phyloP scores from a whole-genome alignment of 2,797 vertebrate genomes.

The Euphonia xanthogaster region DNA sequence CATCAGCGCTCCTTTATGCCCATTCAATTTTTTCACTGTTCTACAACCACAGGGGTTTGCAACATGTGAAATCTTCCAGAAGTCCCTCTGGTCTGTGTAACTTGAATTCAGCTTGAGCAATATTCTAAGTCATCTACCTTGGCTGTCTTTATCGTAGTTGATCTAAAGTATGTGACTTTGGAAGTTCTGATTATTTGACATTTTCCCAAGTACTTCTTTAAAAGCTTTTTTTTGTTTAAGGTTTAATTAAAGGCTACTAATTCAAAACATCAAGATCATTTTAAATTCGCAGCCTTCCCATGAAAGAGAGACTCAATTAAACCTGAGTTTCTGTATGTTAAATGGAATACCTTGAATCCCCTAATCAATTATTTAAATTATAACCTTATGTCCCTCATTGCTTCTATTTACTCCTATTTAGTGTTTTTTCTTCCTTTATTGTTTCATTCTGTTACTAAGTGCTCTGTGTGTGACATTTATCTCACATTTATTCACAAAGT shows the following conservation, averaged over 20 bases:
- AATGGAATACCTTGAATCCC: background rate
- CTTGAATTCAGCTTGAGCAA: background rate
- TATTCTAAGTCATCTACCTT: background rate
- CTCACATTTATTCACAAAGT: background rate
- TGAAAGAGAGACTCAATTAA: slow-evolving; percentile 12
- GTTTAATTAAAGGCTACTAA: background rate
- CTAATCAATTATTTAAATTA: slow-evolving; percentile 43
- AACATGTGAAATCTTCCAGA: background rate
- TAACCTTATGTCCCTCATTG: background rate
- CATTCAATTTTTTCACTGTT: background rate
- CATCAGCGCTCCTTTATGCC: background rate
- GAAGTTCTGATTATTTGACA: background rate
- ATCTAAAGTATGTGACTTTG: background rate
- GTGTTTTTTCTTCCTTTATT: background rate
- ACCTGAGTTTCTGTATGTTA: background rate
- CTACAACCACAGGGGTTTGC: background rate
- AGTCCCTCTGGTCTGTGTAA: background rate
- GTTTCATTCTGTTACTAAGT: background rate
- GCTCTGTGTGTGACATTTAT: background rate
- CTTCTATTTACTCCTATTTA: slow-evolving; percentile 10
- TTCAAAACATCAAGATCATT: background rate
- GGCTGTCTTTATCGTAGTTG: background rate
- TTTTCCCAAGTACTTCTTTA: background rate
- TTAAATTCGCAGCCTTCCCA: background rate
- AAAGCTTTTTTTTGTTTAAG: background rate